These are phyloP conservation scores for Leptobrachium leishanense DNA, from an alignment of 2,113 vertebrate species.

Conservation along the genomic window DNA sequence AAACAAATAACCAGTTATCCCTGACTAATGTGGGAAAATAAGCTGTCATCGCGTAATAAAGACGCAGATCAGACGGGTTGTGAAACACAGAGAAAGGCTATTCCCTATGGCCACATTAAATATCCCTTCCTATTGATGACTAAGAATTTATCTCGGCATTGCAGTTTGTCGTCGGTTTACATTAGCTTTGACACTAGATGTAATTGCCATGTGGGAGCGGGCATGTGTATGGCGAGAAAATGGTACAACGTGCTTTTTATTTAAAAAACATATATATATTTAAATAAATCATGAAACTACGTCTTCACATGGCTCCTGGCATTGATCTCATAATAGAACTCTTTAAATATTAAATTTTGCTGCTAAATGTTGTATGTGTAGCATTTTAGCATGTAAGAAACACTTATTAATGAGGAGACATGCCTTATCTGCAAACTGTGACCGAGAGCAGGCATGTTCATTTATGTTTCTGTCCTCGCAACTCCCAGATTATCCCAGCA, in stretches of 20 bases:
- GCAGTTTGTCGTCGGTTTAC: slow-evolving; percentile 28
- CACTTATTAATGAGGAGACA: slow-evolving; percentile 48
- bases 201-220: slow-evolving; percentile 50
- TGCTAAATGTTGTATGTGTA: slow-evolving; percentile 65
- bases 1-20: neutral
- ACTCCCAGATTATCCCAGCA: no score
- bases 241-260: slow-evolving; percentile 49
- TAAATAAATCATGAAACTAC: slow-evolving; percentile 83
- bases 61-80: neutral
- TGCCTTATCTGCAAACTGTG: slow-evolving; percentile 14
- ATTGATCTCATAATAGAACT: slow-evolving; percentile 80
- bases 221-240: slow-evolving; percentile 56
- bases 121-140: slow-evolving; percentile 43
- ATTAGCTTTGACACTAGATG: slow-evolving; percentile 35
- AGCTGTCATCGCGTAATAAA: slow-evolving; percentile 1
- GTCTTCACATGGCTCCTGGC: slow-evolving; percentile 73
- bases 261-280: slow-evolving; percentile 46
- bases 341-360: slow-evolving; percentile 79
- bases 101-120: neutral
- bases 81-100: neutral
- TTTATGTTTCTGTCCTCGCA: neutral
- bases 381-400: slow-evolving; percentile 65
- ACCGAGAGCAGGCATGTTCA: slow-evolving; percentile 7
- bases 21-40: neutral
- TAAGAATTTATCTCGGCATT: neutral